A percentile compares a stretch with the other conserved stretches of the same genome.
Conservation (phyloP, 2,113 vertebrate species). For the Peucedramus taeniatus region DNA sequence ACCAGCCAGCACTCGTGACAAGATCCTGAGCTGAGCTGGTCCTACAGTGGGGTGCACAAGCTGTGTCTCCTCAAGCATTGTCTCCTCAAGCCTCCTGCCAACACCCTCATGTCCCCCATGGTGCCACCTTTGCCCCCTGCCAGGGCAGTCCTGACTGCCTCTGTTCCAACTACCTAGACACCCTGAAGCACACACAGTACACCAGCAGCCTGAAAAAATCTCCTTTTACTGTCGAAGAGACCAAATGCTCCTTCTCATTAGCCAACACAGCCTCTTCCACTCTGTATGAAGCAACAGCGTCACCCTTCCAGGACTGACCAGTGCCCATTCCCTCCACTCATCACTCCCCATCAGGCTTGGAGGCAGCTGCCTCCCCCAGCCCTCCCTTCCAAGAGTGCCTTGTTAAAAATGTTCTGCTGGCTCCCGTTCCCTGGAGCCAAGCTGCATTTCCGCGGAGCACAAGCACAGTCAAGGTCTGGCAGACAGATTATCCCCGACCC, state of each 20-base stretch:
- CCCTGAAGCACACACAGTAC: background rate
- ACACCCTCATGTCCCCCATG: background rate
- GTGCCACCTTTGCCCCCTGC: background rate
- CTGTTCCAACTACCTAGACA: background rate
- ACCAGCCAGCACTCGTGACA: background rate
- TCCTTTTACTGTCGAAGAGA: background rate
- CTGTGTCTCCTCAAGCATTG: no score
- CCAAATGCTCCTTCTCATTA: background rate
- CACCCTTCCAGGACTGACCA: background rate
- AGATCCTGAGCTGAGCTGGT: background rate
- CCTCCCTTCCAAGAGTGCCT: background rate
- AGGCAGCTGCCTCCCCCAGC: background rate
- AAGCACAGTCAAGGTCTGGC: background rate
- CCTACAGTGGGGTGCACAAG: background rate
- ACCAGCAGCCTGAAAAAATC: background rate
- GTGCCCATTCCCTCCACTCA: background rate
- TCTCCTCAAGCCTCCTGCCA: background rate
- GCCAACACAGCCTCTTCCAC: background rate
- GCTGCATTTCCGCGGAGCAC: background rate
- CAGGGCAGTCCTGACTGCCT: background rate
- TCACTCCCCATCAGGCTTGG: rapidly evolving
- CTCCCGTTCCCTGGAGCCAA: background rate
- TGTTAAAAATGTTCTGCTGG: constrained; percentile 23
- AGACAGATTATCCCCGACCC: background rate
- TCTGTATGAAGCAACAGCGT: background rate